These are phyloP conservation scores for Ophraella communa DNA, from an alignment of 2,888 invertebrate genomes.

Conservation along the genomic window DNA sequence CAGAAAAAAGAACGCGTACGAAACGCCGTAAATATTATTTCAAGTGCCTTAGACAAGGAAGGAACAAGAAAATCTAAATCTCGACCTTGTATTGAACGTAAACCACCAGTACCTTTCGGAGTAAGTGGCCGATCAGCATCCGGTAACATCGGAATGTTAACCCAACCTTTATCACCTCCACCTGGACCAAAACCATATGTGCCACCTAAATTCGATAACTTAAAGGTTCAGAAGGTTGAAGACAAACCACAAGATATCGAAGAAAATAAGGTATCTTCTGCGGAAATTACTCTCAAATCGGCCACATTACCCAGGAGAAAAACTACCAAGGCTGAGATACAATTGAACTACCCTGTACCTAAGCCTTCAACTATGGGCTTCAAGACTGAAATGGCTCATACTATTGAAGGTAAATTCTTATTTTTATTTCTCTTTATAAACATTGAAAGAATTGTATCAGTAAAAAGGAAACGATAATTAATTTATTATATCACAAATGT, in stretches of 20 bases:
- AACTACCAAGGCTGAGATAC: slow-evolving; percentile 70
- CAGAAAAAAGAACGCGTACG: slow-evolving; percentile 66
- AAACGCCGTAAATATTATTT: slow-evolving; percentile 76
- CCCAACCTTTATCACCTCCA: slow-evolving; percentile 45
- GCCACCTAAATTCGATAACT: slow-evolving; percentile 43
- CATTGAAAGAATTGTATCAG: too few relatives aligned
- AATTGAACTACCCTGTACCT: slow-evolving; percentile 63
- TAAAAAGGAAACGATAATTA: too few relatives aligned
- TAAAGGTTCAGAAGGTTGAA: slow-evolving; percentile 45
- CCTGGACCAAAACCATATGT: slow-evolving; percentile 51
- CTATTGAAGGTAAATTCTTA: slow-evolving; percentile 53
- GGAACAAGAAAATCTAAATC: slow-evolving; percentile 60
- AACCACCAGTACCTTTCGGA: slow-evolving; percentile 74
- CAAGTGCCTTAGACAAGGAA: slow-evolving; percentile 68
- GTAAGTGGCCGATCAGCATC: slow-evolving; percentile 64
- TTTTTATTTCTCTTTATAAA: too few relatives aligned
- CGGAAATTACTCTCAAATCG: slow-evolving; percentile 71
- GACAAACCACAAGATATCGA: slow-evolving; percentile 45
- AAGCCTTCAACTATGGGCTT: slow-evolving; percentile 62
- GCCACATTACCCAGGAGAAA: slow-evolving; percentile 72
- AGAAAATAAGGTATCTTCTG: slow-evolving; percentile 66
- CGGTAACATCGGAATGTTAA: slow-evolving; percentile 61
- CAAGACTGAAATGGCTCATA: slow-evolving; percentile 69
- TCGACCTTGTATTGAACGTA: slow-evolving; percentile 60
- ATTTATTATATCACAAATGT: too few relatives aligned